phyloP scores from a whole-genome alignment of 2,113 vertebrate genomes.

The Malurus alboscapulatus region DNA sequence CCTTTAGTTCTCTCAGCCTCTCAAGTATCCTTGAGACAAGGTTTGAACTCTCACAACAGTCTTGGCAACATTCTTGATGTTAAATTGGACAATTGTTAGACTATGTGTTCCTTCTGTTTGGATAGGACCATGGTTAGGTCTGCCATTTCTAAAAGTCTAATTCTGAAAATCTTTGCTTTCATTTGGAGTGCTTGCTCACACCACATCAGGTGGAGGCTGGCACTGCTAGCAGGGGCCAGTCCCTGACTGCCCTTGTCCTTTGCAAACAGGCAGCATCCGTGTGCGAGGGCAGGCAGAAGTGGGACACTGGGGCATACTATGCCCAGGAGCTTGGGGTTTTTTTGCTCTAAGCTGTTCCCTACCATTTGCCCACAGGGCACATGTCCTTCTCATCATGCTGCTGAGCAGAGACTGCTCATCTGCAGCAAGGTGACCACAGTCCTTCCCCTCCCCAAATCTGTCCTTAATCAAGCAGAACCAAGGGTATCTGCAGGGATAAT shows the following conservation, averaged over 20 bases:
- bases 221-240: too few species aligned
- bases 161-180: not conserved
- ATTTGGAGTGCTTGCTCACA: not conserved
- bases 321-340: not conserved
- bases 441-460: not conserved
- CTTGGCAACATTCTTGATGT: not conserved
- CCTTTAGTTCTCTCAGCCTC: not conserved
- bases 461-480: not conserved
- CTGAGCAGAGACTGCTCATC: not conserved
- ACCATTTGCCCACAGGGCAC: not conserved
- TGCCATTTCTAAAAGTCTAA: not conserved
- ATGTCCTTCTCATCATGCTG: rapidly evolving
- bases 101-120: not conserved
- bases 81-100: not conserved
- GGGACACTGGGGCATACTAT: not conserved
- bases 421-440: too few species aligned
- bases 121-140: not conserved
- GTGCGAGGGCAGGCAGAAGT: not conserved
- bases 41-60: not conserved
- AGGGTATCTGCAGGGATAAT: rapidly evolving
- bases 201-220: rapidly evolving
- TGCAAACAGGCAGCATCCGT: not conserved
- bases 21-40: not conserved
- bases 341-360: not conserved
- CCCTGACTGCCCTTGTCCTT: not conserved